These are phyloP conservation scores for Abrostola tripartita DNA, from an alignment of 2,888 invertebrate species.

Conservation along the genomic window DNA sequence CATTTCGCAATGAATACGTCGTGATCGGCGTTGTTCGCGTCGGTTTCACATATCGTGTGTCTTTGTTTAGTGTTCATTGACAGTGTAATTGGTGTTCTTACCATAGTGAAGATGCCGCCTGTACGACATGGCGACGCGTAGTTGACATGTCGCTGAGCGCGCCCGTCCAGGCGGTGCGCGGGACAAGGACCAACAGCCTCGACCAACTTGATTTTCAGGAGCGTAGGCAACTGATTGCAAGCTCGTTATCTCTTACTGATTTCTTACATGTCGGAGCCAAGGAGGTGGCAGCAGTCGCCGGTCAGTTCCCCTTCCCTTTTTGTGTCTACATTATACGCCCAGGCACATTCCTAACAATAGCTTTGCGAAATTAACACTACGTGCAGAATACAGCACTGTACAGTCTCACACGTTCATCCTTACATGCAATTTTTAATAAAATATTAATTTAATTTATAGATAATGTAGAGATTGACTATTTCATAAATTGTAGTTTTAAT, in stretches of 20 bases:
- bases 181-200: constrained; percentile 92
- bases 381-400: constrained; percentile 62
- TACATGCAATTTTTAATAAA: constrained; percentile 27
- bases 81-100: constrained; percentile 75
- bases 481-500: no score
- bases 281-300: constrained; percentile 86
- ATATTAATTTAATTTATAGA: no score
- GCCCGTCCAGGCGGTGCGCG: constrained; percentile 87
- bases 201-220: constrained; percentile 97
- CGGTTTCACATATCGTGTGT: constrained; percentile 75
- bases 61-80: constrained; percentile 78
- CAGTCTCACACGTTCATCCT: constrained; percentile 34
- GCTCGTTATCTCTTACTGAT: constrained; percentile 95
- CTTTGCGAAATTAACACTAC: constrained; percentile 77
- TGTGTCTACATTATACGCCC: constrained; percentile 53
- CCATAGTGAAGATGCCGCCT: constrained; percentile 71
- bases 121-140: constrained; percentile 81
- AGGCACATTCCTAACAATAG: constrained; percentile 79
- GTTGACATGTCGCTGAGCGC: constrained; percentile 88
- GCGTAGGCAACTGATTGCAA: constrained; percentile 96
- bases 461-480: no score
- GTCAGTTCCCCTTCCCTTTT: constrained; percentile 75
- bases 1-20: constrained; percentile 71
- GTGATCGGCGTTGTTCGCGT: constrained; percentile 67
- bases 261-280: constrained; percentile 92